Base-by-base conservation (phyloP, 2,113 vertebrate species). In the Glaucidium brasilianum region DNA sequence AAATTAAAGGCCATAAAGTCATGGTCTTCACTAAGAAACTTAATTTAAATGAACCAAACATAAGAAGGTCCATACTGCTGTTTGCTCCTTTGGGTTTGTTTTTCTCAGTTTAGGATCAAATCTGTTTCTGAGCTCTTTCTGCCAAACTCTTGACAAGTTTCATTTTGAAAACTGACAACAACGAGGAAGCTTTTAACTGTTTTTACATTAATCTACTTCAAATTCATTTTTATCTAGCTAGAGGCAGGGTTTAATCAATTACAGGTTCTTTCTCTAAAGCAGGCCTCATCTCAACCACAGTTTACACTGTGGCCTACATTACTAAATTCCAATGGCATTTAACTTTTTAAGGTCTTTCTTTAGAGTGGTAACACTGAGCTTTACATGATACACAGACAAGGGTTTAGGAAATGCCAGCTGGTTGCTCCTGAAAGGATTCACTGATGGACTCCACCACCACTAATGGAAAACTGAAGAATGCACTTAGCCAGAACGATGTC, bases 291-390 rank as follows among this genome's bases (percentile, higher is more conserved):
- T 97, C 95, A 97, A 88, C 97, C 98, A 90, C 97, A 96, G 96
- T 98, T 97, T 98, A 98, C 93, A 94, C 79, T 95, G 96, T 93
- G 88, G 96, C 97, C 97, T 96, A 76, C 97, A 94, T 98, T 93
- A 97, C 97, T 85, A 94, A 97, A 93, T 91, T 79, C 97, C 96
- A 95, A 95, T 94, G 97, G 97, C 97, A 97, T 97, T 78, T 91
- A 97, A 97, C 85, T 96, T 96, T 72, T 81, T 83, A 32, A 63
- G 59, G 86, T 85, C 96, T 91, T 80, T 76, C 96, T 97, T 96
- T 83, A 72, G 88, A 95, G 92, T 93, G 95, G 97, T 89, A 92
- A 92, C 9, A 47, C 87, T 71, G 76, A 41, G 90, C 69, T 97
- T 90, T 91, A 93, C 78, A 75, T 59, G 74, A 95, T 82, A 80